These are phyloP conservation scores for Forbesichthys agassizii DNA, from an alignment of 2,113 vertebrate genomes.

Conservation along the genomic window DNA sequence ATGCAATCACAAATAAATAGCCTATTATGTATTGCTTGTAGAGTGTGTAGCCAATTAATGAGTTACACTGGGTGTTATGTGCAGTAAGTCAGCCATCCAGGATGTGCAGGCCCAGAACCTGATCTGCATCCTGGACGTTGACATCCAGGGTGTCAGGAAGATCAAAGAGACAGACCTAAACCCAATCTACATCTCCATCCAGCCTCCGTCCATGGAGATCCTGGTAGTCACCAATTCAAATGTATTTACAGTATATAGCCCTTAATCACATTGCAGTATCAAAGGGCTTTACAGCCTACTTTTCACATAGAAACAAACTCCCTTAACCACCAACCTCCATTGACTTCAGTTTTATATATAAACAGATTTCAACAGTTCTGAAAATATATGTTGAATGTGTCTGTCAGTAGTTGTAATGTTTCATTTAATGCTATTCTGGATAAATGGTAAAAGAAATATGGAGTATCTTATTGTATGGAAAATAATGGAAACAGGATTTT, in stretches of 20 bases:
- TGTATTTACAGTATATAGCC: not conserved
- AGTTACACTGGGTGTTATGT: not conserved
- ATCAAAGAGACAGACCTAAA: slow-evolving; percentile 91
- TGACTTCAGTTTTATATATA: too few relatives aligned
- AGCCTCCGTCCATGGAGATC: slow-evolving; percentile 87
- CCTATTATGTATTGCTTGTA: not conserved
- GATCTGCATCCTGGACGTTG: slow-evolving; percentile 94
- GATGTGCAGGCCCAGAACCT: slow-evolving; percentile 89
- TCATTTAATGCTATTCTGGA: too few relatives aligned
- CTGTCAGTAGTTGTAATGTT: too few relatives aligned
- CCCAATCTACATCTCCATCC: slow-evolving; percentile 93
- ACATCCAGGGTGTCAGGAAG: slow-evolving; percentile 93
- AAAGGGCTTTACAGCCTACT: too few relatives aligned
- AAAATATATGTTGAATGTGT: too few relatives aligned
- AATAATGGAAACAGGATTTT: too few relatives aligned
- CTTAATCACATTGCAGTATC: too few relatives aligned
- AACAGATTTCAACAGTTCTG: too few relatives aligned
- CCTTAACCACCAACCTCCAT: too few relatives aligned
- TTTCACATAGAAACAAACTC: too few relatives aligned
- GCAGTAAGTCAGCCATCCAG: slow-evolving; percentile 87
- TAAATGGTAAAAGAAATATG: too few relatives aligned
- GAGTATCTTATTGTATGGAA: too few relatives aligned
- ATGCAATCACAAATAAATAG: not conserved
- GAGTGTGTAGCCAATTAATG: not conserved
- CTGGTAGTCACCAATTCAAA: slow-evolving; percentile 73